Percentiles rank a stretch among this genome's conserved stretches.
Evolutionary conservation across 1,140 invertebrate genomes (phyloP).

Genomic region (Diabrotica virgifera): DNA sequence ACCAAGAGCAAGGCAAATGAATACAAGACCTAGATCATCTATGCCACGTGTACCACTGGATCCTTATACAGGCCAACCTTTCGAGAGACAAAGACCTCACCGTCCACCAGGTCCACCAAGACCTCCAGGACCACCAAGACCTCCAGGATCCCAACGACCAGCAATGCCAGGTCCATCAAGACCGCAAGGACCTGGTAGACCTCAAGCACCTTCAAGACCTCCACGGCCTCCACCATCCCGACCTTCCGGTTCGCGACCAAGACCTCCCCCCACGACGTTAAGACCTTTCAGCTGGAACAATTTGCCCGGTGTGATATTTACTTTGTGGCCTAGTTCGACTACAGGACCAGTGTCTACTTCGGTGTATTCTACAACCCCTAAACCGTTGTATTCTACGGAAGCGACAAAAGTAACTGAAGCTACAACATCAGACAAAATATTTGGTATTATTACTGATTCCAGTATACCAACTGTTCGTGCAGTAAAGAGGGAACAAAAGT

Average conservation of each 20-base stretch:
- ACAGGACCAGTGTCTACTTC: conserved; percentile 11
- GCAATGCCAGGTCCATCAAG: neutral
- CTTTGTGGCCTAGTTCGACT: conserved; percentile 7
- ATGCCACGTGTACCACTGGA: too few relatives aligned
- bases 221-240: conserved; percentile 8
- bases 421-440: neutral
- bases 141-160: neutral
- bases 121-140: conserved; percentile 1
- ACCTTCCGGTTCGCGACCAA: neutral
- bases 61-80: neutral
- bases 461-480: neutral
- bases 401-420: neutral
- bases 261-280: conserved; percentile 1
- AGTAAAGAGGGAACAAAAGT: neutral
- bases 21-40: too few relatives aligned
- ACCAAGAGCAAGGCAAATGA: too few relatives aligned
- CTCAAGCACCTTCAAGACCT: conserved; percentile 17
- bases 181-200: neutral
- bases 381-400: neutral
- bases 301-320: neutral
- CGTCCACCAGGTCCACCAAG: conserved; percentile 9
- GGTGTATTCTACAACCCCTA: conserved; percentile 8
- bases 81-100: conserved; percentile 1
- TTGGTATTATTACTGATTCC: neutral
- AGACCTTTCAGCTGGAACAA: conserved; percentile 10